Evolutionary conservation across 2,797 vertebrate genomes (phyloP).

Genomic region (Enteromius paludinosus): DNA sequence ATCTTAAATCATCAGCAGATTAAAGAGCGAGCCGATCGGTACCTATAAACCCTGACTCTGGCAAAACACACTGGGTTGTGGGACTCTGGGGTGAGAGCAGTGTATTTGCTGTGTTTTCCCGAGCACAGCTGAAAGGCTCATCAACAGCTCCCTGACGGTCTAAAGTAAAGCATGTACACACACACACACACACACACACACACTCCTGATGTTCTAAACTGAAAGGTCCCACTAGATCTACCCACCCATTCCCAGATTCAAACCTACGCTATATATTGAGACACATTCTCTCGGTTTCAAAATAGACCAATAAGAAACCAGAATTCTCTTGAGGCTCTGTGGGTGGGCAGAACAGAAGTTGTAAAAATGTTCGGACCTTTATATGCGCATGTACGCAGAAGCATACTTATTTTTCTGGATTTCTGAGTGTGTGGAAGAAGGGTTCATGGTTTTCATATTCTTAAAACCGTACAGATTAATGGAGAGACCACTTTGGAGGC

Average conservation of each 20-base stretch:
- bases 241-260: conserved; percentile 37
- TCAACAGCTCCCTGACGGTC: conserved; percentile 44
- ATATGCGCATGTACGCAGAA: conserved; percentile 13
- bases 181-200: conserved; percentile 22
- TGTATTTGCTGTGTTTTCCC: conserved; percentile 48
- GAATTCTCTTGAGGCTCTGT: conserved; percentile 22
- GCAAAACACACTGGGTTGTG: conserved; percentile 52
- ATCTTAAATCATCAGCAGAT: conserved; percentile 59
- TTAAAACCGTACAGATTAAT: neutral
- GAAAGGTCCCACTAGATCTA: conserved; percentile 23
- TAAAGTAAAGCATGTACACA: conserved; percentile 46
- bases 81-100: conserved; percentile 37
- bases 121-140: conserved; percentile 63
- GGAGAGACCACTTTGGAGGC: neutral
- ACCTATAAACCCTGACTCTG: conserved; percentile 53
- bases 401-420: neutral
- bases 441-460: neutral
- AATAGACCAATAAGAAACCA: conserved; percentile 23
- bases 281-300: neutral
- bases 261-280: conserved; percentile 25
- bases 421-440: conserved; percentile 2
- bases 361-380: conserved; percentile 31
- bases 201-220: conserved; percentile 54
- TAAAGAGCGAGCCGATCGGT: conserved; percentile 45
- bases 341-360: conserved; percentile 33